Evolutionary conservation across 2,888 invertebrate species (phyloP).

Genomic region (Melitaea athalia): DNA sequence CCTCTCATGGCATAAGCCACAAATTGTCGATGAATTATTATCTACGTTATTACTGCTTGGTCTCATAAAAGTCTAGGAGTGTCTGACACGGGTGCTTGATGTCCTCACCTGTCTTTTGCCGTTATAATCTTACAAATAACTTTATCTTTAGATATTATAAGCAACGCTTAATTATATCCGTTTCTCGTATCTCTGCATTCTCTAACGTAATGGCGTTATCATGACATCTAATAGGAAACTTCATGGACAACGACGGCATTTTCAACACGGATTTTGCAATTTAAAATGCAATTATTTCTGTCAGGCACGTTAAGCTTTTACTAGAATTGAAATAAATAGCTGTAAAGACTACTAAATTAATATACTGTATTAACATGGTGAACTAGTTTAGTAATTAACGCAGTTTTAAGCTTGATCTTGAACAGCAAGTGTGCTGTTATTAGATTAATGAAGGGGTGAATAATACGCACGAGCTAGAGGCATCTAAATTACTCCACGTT

Average conservation of each 20-base stretch:
- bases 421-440: neutral
- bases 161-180: slow-evolving; percentile 33
- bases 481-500: neutral
- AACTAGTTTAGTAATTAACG: neutral
- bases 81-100: slow-evolving; percentile 57
- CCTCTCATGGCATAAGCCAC: slow-evolving; percentile 63
- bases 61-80: slow-evolving; percentile 58
- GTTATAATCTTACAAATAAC: slow-evolving; percentile 54
- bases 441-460: neutral
- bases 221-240: slow-evolving; percentile 31
- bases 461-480: neutral
- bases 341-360: slow-evolving; percentile 1
- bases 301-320: neutral
- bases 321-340: neutral
- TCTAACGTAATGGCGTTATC: slow-evolving; percentile 24
- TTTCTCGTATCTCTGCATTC: slow-evolving; percentile 28
- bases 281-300: neutral
- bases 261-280: neutral
- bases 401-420: neutral
- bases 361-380: neutral
- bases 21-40: slow-evolving; percentile 61
- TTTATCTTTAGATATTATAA: slow-evolving; percentile 44
- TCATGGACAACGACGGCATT: neutral
- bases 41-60: slow-evolving; percentile 54
- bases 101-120: slow-evolving; percentile 66